Percentiles rank a stretch among this genome's conserved stretches.
Conservation (phyloP, 2,888 invertebrate species). For the Diaphora mendica region DNA sequence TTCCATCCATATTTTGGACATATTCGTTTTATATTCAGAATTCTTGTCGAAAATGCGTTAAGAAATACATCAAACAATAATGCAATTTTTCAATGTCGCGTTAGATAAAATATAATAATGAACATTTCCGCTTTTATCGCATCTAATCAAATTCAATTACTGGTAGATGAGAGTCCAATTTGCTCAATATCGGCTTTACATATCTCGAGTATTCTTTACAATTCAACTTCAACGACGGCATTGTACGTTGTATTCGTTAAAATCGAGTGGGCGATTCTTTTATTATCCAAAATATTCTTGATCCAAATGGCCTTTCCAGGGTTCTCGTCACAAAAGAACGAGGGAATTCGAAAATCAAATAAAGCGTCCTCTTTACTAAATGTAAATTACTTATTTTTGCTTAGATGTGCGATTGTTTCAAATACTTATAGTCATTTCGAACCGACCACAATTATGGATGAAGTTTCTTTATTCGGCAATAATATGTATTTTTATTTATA, state of each 20-base stretch:
- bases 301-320: conserved; percentile 69
- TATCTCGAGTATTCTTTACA: conserved; percentile 54
- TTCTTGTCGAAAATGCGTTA: neutral
- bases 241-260: conserved; percentile 62
- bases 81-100: conserved; percentile 19
- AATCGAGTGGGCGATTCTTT: conserved; percentile 70
- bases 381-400: conserved; percentile 67
- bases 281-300: conserved; percentile 74
- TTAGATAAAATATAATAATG: conserved; percentile 34
- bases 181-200: conserved; percentile 51
- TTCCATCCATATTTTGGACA: neutral
- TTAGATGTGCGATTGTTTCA: conserved; percentile 51
- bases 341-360: conserved; percentile 67
- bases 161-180: conserved; percentile 57
- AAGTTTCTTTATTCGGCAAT: neutral
- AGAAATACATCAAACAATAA: conserved; percentile 13
- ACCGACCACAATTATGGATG: neutral
- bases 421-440: conserved; percentile 21
- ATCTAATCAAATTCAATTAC: conserved; percentile 50
- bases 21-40: neutral
- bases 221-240: conserved; percentile 54
- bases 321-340: conserved; percentile 72
- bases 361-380: conserved; percentile 69
- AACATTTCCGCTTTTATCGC: conserved; percentile 33
- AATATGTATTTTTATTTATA: no score